These are phyloP conservation scores for Hyperoodon ampullatus DNA, from an alignment of 2,113 vertebrate genomes.

Conservation along the genomic window DNA sequence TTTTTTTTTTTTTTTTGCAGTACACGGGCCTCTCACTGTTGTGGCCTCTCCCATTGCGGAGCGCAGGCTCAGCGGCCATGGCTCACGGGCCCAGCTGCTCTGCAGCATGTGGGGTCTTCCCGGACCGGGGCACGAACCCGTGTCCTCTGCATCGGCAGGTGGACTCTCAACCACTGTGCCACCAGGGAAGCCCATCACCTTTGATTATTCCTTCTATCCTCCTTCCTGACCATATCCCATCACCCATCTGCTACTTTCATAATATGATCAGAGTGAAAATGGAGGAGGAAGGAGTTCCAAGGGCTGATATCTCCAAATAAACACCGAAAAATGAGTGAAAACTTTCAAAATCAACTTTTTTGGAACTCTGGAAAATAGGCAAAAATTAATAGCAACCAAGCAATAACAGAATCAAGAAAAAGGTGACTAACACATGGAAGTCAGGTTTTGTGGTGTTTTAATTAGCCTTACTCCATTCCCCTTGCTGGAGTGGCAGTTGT, in stretches of 20 bases:
- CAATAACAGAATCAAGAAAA: not conserved
- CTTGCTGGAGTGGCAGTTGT: not conserved
- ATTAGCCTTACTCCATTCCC: not conserved
- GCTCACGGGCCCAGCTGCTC: too few species aligned
- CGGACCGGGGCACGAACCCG: too few species aligned
- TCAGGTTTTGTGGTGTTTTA: not conserved
- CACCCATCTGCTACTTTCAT: not conserved
- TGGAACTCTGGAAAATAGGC: not conserved
- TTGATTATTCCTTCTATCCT: not conserved
- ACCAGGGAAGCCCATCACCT: not conserved
- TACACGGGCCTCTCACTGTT: too few species aligned
- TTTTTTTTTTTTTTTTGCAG: too few species aligned
- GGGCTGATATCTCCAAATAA: not conserved
- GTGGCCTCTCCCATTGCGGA: too few species aligned
- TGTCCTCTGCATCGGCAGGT: too few species aligned
- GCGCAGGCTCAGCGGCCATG: too few species aligned
- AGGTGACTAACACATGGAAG: not conserved
- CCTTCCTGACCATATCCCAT: not conserved
- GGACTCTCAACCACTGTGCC: too few species aligned
- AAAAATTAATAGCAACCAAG: not conserved
- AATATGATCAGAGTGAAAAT: not conserved
- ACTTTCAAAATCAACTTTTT: not conserved
- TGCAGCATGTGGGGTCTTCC: too few species aligned
- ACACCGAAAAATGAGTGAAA: not conserved
- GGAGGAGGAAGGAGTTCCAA: not conserved